Base-by-base conservation (phyloP, 2,797 vertebrate species). In the Danio choprae region DNA sequence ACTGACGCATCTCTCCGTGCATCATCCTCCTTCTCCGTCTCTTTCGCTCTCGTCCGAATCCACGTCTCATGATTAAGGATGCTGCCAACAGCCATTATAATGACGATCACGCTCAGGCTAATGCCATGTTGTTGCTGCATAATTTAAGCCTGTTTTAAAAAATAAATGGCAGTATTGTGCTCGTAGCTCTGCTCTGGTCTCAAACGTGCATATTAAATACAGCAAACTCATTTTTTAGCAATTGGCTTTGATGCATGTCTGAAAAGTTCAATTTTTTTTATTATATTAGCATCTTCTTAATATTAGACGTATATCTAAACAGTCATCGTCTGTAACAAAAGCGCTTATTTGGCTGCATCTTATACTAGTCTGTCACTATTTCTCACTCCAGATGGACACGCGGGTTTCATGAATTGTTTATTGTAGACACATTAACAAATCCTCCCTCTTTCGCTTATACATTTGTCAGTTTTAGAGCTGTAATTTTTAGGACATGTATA, bases 21-120 rank as follows among this genome's bases (percentile, higher is more conserved):
- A 84, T 93, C 91, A 92, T 90, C 86, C 86, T 86, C 84, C 90
- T 87, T 85, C 85, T 83, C 68, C 81, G 83, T 86, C 86, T 82
- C 84, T 87, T 87, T 85, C 82, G 86, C 80, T 90, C 81, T 73
- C 87, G 90, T 91, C 91, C 86, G 81, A 87, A 74, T 80, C 68
- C 74, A 18, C 36, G n/a, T n/a, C 62, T 78, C 64, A 11, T 44
- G 22, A 74, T 72, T 64, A 38, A 73, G 20, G 53, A 56, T 50
- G 36, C 60, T 48, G 68, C 68, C 74, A 73, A 15, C 18, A 64
- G 69, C 36, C 53, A 68, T 79, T 79, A 78, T 40, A 74, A 22
- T 64, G 51, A 58, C 48, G 50, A 72, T 77, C 58, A 81, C 50
- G 48, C 51, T 71, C 41, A 44, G 43, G 41, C 75, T 82, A 73